Base-by-base conservation (phyloP, 2,797 vertebrate species). In the Cetoscarus ocellatus region DNA sequence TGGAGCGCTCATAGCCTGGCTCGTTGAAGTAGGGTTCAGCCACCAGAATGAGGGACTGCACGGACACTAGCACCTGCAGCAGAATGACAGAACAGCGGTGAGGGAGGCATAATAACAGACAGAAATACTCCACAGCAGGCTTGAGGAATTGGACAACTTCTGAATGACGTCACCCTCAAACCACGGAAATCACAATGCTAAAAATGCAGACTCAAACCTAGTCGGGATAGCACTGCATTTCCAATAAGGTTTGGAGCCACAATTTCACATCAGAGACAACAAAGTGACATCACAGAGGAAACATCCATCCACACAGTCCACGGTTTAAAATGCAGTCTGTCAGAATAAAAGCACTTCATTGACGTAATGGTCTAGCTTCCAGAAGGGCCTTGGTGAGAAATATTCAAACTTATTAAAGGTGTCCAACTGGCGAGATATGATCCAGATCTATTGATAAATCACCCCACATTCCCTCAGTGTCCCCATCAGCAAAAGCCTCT, bases 1-100 rank as follows among this genome's bases (percentile, higher is more conserved):
- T 94, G 1, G 98, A 99, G 42, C 98, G 94, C 67, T 99, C 98
- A 13, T 99, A 99, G 47, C 98, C 98, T 0, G 98, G 98, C 73
- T 99, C 98, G 59, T 99, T 99, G 90, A 99, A 99, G 91, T 99
- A 99, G 0, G 98, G 98, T 88, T 99, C 98, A 42, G 96, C 94
- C 88, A 99, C 98, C 88, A 99, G 93, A 73, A 99, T 99, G 43
- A 99, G 95, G 60, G 98, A 99, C 91, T 99, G 98, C 64, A 99
- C 96, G 63, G 98, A 99, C 84, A 99, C 98, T 82, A 99, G 94
- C 77, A 99, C 98, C 98, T 99, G 66, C 13, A 61, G 42, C 47
- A 73, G 70, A 59, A 10, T 1, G n/a, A 19, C 0, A 13, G 45
- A 54, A 74, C 49, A 39, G 61, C 3, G 57, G 44, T 13, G 3